Base-by-base conservation (phyloP, 1,140 invertebrate species). In the Nylanderia fulva region DNA sequence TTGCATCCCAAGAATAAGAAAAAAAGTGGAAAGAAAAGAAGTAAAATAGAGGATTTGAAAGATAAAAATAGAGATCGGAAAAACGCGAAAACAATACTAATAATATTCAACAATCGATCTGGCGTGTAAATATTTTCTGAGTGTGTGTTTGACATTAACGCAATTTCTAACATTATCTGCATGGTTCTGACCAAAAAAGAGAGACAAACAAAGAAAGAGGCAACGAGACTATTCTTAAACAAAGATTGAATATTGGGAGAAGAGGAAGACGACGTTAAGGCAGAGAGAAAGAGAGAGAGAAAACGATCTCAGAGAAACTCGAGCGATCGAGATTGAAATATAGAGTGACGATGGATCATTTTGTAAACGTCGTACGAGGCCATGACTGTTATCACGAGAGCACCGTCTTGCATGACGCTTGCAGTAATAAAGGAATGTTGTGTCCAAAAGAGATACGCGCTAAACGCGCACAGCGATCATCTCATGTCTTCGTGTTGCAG, bases 321-420 rank as follows among this genome's bases (percentile, higher is more conserved):
- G 36, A 69, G 71, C 54, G 56, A 83, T 39, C 45, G 54, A 48
- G 13, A 48, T 48, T 48, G 33, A 54, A 45, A 76, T 39, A 7
- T 61, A 71, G 45, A 69, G 29, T 61, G 82, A 64, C 61, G 48
- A 82, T 82, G 79, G 48, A 86, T 84, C 52, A 60, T 2, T 74
- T 54, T 68, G 21, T 58, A 83, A 76, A 69, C 58, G 45, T 63
- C 79, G 27, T 76, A 86, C 33, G 54, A 84, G 63, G 58, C 84
- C 74, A 24, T 60, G 58, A 64, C 72, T 71, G 76, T 85, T 61
- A 82, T 88, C 58, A 69, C 63, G 63, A 72, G 63, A 72, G 42
- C 60, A 84, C 61, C 58, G 80, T 86, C 74, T 90, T 90, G 88
- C 88, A 90, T 88, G 89, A 86, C 63, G 86, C 89, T 86, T 88